Evolutionary conservation across 2,888 invertebrate genomes (phyloP), one percentile per base, ranked within the genome.

Genomic region (Bellardia pandia): DNA sequence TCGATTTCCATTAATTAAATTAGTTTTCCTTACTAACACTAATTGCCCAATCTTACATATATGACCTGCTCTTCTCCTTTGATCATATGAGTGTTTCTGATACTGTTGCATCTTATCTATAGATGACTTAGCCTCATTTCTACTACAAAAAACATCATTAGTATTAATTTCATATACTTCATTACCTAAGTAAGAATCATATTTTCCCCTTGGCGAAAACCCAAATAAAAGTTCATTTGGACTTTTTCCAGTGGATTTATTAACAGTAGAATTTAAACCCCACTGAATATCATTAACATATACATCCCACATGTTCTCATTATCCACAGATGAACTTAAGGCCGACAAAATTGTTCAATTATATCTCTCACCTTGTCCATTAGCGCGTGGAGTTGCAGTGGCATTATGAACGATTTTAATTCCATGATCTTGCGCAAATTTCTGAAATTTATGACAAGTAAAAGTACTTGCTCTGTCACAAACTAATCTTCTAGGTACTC

Each of bases 101-200:
- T 56, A 56, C 7, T 56, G 7, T 56, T 56, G 23, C 2, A 56
- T 9, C 16, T 23, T 56, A 23, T 56, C 56, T 9, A 56, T 56
- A 8, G 56, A 23, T 14, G 23, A 23, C 16, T 23, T 16, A 23
- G 53, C 53, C 53, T 53, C n/a, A 16, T 56, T 23, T 23, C 56
- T 56, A 56, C 23, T 23, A 23, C 23, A 13, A 13, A 9, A 56
- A 23, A 23, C 23, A 23, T 23, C 23, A 9, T 56, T 69, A 14
- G 48, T n/a, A 14, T 51, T 48, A 30, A 48, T 69, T 69, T 69
- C 69, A 51, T 51, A 33, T n/a, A 69, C 69, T 51, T 69, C 51
- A 69, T 33, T 69, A 69, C 69, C 14, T 51, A 51, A 51, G 51
- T 69, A 69, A 48, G 33, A 48, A 66, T 64, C 42, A 40, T 40